Evolutionary conservation across 2,113 vertebrate species (phyloP).

Genomic region (Hypocryptadius cinnamomeus): DNA sequence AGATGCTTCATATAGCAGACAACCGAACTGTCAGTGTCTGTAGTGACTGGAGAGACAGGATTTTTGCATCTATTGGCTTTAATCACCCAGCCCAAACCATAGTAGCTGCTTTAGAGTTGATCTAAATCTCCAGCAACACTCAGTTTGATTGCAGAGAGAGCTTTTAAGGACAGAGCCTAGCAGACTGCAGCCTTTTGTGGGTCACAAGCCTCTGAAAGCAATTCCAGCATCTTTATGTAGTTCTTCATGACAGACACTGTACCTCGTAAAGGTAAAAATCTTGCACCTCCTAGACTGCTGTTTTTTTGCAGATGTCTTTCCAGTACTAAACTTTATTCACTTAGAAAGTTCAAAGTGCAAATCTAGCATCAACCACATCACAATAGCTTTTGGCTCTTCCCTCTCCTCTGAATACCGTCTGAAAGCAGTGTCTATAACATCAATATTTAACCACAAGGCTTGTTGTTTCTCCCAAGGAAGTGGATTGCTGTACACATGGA

Average conservation of each 20-base stretch:
- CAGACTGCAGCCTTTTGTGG: neutral
- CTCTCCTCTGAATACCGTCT: neutral
- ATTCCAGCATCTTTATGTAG: neutral
- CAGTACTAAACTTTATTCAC: neutral
- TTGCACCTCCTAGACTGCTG: neutral
- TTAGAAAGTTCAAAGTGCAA: neutral
- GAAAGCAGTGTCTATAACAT: neutral
- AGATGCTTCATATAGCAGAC: neutral
- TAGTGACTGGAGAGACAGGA: neutral
- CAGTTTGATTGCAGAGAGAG: neutral
- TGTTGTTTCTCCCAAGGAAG: neutral
- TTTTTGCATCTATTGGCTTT: neutral
- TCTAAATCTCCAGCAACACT: neutral
- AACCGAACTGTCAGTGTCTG: neutral
- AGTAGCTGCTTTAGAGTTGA: neutral
- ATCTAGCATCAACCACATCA: neutral
- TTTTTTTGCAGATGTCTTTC: neutral
- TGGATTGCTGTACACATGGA: neutral
- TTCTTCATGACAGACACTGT: neutral
- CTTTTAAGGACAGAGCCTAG: neutral
- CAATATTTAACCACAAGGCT: constrained; percentile 20
- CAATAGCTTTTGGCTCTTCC: neutral
- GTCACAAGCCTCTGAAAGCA: neutral
- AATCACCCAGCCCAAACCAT: neutral
- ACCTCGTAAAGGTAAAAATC: neutral